A percentile compares a stretch with the other conserved stretches of the same genome.
Evolutionary conservation across 2,888 invertebrate species (phyloP).

Genomic region (Tenthredo distinguenda): DNA sequence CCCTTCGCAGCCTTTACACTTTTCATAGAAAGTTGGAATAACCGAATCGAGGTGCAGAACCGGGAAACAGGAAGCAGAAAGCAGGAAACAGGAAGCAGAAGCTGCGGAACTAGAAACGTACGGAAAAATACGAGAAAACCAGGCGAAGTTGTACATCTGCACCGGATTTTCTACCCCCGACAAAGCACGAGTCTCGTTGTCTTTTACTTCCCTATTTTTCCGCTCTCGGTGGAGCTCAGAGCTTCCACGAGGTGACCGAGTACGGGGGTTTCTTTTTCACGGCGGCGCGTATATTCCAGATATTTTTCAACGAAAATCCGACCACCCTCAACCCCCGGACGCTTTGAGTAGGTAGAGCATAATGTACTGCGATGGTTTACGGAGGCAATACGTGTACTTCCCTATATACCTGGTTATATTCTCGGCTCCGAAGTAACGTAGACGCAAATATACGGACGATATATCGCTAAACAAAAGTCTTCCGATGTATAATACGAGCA

Average conservation of each 20-base stretch:
- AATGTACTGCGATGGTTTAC: not conserved
- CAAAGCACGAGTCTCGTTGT: not conserved
- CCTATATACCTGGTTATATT: not conserved
- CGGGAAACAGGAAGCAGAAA: not conserved
- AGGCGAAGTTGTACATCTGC: not conserved
- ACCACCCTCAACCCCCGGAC: not conserved
- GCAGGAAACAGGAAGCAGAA: not conserved
- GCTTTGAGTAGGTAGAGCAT: not conserved
- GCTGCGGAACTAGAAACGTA: not conserved
- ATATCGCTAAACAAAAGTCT: constrained; percentile 11
- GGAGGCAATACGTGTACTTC: not conserved
- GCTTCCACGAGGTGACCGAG: not conserved
- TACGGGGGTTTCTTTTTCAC: not conserved
- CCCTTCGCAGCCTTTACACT: not conserved
- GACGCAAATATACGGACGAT: not conserved
- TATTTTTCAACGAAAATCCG: not conserved
- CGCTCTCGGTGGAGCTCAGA: not conserved
- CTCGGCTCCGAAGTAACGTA: not conserved
- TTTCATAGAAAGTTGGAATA: not conserved
- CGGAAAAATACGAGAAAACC: not conserved
- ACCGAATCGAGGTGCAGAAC: not conserved
- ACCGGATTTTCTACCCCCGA: not conserved
- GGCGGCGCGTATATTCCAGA: no score
- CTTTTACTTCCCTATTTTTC: not conserved
- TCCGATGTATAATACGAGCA: not conserved